Base-by-base conservation (phyloP, 92 coral and sea anemone genomes). In the Siderastrea siderea region DNA sequence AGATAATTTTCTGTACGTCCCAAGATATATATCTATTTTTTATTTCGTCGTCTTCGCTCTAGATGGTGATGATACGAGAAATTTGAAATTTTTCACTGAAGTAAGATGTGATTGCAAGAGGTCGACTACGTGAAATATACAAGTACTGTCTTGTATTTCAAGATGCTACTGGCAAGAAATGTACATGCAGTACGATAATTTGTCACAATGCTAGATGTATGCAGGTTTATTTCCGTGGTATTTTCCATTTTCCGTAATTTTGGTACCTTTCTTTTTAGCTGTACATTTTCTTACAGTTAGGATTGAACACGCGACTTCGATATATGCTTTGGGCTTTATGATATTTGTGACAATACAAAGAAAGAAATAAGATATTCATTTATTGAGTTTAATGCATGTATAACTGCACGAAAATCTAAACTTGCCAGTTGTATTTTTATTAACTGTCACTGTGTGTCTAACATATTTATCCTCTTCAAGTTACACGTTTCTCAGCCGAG, bases 281-380 rank as follows among this genome's bases (percentile, higher is more conserved):
- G 47, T 75, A 13, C 79, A 53, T 57, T 16, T 12, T 54, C 59
- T 58, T 6, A 59, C 5, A 17, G 14, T 17, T 47, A 16, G 11
- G 47, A 50, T 62, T 79, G n/a, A 47, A 79, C 59, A 10, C 47
- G 83, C 19, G 49, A 2, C 13, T 62, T 49, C 16, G 83, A 79
- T 67, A n/a, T 67, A 43, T 26, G 13, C 44, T 7, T 65, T 16
- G 44, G 11, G 9, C 17, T 65, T 3, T 6, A 65, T 26, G 10
- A 6, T 7, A 10, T 65, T 65, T 4, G 19, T 7, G n/a, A 1
- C 58, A 62, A 45, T 78, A 78, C 55, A 62, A 77, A 57, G 47
- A n/a, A n/a, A n/a, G 81, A 59, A 74, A 77, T 47, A 13, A 55
- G 84, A 79, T 79, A 79, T 79, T 50, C 62, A 13, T 66, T 67